Conservation (phyloP, 2,888 invertebrate species). For the Mimas tiliae region DNA sequence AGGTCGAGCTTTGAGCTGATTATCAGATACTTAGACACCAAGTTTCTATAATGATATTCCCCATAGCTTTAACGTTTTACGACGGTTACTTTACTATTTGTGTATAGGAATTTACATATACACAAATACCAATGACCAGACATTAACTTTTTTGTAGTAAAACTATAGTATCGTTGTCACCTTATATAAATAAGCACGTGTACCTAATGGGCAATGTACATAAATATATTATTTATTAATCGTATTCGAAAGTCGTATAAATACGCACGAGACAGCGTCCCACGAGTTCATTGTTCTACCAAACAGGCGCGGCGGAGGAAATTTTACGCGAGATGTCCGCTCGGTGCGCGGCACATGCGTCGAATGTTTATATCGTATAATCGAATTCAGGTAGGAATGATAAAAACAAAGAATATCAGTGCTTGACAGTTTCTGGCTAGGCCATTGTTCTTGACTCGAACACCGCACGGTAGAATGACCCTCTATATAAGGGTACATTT, state of each 20-base stretch:
- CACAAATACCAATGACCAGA: background rate
- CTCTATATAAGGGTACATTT: slow-evolving; percentile 64
- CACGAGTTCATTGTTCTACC: slow-evolving; percentile 72
- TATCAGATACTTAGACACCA: slow-evolving; percentile 53
- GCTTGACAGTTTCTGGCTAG: slow-evolving; percentile 68
- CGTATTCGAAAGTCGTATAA: slow-evolving; percentile 35
- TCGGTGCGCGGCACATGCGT: slow-evolving; percentile 56
- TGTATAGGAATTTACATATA: background rate
- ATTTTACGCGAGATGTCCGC: slow-evolving; percentile 75
- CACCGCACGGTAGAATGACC: slow-evolving; percentile 74
- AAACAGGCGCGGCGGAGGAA: slow-evolving; percentile 60
- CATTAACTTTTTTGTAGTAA: too few species aligned
- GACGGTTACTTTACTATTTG: background rate
- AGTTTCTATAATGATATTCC: slow-evolving; percentile 36
- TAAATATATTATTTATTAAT: slow-evolving; percentile 34
- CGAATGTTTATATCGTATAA: slow-evolving; percentile 80
- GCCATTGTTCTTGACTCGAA: slow-evolving; percentile 69
- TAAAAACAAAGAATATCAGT: slow-evolving; percentile 72
- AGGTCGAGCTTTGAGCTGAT: slow-evolving; percentile 37
- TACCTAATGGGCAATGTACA: slow-evolving; percentile 2
- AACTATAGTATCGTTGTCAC: too few species aligned
- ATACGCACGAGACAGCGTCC: slow-evolving; percentile 40
- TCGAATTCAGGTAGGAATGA: slow-evolving; percentile 55
- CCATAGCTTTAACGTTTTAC: background rate
- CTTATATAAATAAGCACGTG: background rate